Conservation (phyloP, 64 coral and sea anemone species). For the Porites australiensis region DNA sequence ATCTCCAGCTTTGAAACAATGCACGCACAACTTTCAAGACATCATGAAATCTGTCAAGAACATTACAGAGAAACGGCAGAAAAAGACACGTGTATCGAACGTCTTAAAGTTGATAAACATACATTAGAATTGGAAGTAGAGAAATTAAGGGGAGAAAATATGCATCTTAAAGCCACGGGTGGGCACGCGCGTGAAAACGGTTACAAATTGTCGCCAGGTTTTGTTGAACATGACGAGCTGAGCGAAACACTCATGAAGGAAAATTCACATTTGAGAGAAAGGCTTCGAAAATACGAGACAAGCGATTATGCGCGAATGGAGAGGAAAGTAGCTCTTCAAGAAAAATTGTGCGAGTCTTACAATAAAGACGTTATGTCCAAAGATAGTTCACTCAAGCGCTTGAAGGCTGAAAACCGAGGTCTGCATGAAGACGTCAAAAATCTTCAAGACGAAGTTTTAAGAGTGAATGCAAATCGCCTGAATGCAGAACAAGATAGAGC, state of each 20-base stretch:
- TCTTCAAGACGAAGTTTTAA: conserved; percentile 80
- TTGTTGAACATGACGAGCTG: conserved; percentile 42
- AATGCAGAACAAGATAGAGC: conserved; percentile 79
- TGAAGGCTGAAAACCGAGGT: conserved; percentile 84
- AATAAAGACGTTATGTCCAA: conserved; percentile 81
- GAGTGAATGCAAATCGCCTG: conserved; percentile 79
- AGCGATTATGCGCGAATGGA: conserved; percentile 72
- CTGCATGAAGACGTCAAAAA: conserved; percentile 70
- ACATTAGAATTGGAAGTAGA: conserved; percentile 72
- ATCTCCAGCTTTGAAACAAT: conserved; percentile 86
- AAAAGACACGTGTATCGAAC: conserved; percentile 68
- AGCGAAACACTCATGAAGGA: conserved; percentile 74
- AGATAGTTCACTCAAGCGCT: conserved; percentile 71
- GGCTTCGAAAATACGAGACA: conserved; percentile 58
- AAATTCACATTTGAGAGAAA: conserved; percentile 71
- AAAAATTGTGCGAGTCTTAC: conserved; percentile 82
- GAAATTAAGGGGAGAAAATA: conserved; percentile 65
- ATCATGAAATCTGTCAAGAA: conserved; percentile 83
- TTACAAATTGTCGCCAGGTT: conserved; percentile 20
- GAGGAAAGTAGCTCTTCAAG: conserved; percentile 78
- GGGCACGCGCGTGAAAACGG: conserved; percentile 19
- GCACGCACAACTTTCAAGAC: conserved; percentile 80
- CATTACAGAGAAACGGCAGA: conserved; percentile 72
- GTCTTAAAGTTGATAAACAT: conserved; percentile 71
- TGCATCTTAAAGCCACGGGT: neutral